A percentile compares a stretch with the other conserved stretches of the same genome.
These are phyloP conservation scores for Syngnathus acus DNA, from an alignment of 2,797 vertebrate species.

Conservation along the genomic window DNA sequence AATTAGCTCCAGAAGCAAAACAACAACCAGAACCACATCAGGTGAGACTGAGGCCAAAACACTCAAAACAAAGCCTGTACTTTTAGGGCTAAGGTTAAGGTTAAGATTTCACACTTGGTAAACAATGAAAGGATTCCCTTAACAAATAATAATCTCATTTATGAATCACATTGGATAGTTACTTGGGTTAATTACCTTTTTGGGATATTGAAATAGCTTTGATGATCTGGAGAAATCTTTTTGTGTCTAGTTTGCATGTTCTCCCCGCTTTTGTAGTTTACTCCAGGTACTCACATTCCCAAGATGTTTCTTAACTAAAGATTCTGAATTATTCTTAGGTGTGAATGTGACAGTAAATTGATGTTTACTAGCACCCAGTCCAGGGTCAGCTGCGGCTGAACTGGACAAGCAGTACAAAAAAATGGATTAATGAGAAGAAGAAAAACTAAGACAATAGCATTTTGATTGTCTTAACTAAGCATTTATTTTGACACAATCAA, in stretches of 20 bases:
- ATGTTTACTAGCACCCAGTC: not conserved
- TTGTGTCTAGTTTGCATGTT: not conserved
- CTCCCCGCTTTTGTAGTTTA: not conserved
- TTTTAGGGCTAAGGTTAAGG: too few species aligned
- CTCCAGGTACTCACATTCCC: not conserved
- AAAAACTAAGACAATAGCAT: not conserved
- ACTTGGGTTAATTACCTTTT: too few species aligned
- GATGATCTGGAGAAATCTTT: too few species aligned
- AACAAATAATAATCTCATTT: too few species aligned
- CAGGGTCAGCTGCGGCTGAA: not conserved
- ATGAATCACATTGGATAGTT: too few species aligned
- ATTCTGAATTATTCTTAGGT: not conserved
- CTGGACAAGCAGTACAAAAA: too few species aligned
- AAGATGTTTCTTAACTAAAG: too few species aligned
- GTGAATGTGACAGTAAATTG: not conserved
- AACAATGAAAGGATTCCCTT: not conserved
- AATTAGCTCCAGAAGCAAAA: conserved; percentile 57
- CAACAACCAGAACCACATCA: conserved; percentile 58
- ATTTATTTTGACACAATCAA: too few species aligned
- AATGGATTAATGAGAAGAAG: too few species aligned
- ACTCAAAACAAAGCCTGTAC: not conserved
- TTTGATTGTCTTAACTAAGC: not conserved
- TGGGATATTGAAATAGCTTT: too few species aligned
- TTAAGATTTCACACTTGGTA: not conserved
- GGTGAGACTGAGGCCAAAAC: conserved; percentile 45